Evolutionary conservation across 1,140 invertebrate genomes (phyloP), one percentile per base, ranked within the genome.

Genomic region (Penaeus chinensis): DNA sequence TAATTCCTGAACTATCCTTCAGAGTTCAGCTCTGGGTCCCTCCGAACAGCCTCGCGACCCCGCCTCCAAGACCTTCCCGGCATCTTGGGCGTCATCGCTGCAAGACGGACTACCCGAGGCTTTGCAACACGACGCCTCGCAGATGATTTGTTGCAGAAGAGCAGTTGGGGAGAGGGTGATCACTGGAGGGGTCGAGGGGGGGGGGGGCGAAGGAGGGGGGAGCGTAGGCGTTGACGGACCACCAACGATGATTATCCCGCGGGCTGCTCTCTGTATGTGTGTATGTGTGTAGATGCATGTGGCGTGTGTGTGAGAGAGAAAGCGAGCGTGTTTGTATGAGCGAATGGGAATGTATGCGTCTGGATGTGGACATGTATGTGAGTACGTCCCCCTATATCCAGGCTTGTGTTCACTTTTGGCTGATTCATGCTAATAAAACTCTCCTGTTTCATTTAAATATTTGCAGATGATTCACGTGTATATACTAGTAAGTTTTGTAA

Each of bases 91-190:
- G 80, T 82, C 24, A 66, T 47, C 61, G 61, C 65, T 60, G 24
- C 13, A 65, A 66, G 80, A 82, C 10, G 80, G n/a, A 63, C 80
- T 82, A 27, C 65, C 65, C 65, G 37, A 74, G 47, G 54, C 22
- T 61, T 16, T 62, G 83, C 71, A 84, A 84, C 83, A 77, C 54
- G 83, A 84, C 47, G 69, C 83, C 69, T 62, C 62, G 47, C 76
- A 79, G 60, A 79, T 79, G 84, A 85, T 79, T 85, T 85, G 76
- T 85, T 80, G 71, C 77, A 87, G 85, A 82, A 87, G 66, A 81
- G 47, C 16, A 27, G 63, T 65, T 13, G 32, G 20, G 8, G 18
- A 61, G 65, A 79, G 85, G 66, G 62, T 24, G 32, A 47, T 47
- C 69, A 13, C 69, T 20, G 24, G 42, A 24, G 54, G 61, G 80